Evolutionary conservation across 2,113 vertebrate species (phyloP).

Genomic region (Perca flavescens): DNA sequence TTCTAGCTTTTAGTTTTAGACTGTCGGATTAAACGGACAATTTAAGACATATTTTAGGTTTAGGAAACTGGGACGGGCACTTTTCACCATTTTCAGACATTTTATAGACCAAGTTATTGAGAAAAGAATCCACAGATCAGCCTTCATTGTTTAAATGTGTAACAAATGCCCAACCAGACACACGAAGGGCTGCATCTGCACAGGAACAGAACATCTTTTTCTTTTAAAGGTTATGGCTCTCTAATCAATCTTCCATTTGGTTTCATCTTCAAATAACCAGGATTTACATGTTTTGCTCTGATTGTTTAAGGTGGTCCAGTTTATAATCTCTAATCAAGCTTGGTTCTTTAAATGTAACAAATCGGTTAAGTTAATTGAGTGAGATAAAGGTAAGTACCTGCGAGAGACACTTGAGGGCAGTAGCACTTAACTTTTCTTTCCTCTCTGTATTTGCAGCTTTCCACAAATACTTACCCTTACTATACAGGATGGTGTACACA

Average conservation of each 20-base stretch:
- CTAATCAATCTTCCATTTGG: neutral
- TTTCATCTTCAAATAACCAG: neutral
- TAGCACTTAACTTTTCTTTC: constrained; percentile 27
- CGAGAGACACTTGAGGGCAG: constrained; percentile 73
- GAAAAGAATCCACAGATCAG: neutral
- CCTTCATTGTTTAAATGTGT: too few species aligned
- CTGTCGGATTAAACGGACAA: neutral
- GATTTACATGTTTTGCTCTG: neutral
- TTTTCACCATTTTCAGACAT: neutral
- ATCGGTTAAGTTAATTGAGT: neutral
- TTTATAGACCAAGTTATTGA: neutral
- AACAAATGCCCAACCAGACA: too few species aligned
- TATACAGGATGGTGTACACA: neutral
- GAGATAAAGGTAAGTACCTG: neutral
- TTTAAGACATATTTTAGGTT: neutral
- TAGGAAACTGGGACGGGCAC: neutral
- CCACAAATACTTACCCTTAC: neutral
- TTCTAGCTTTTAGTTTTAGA: neutral
- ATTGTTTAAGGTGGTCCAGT: neutral
- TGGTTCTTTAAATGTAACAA: neutral
- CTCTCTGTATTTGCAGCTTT: neutral
- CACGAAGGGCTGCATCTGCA: constrained; percentile 10
- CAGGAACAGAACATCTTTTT: neutral
- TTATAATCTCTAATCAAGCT: neutral
- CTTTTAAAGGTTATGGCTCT: neutral